A percentile compares a stretch with the other conserved stretches of the same genome.
Evolutionary conservation across 2,888 invertebrate genomes (phyloP).

Genomic region (Gari tellinella): DNA sequence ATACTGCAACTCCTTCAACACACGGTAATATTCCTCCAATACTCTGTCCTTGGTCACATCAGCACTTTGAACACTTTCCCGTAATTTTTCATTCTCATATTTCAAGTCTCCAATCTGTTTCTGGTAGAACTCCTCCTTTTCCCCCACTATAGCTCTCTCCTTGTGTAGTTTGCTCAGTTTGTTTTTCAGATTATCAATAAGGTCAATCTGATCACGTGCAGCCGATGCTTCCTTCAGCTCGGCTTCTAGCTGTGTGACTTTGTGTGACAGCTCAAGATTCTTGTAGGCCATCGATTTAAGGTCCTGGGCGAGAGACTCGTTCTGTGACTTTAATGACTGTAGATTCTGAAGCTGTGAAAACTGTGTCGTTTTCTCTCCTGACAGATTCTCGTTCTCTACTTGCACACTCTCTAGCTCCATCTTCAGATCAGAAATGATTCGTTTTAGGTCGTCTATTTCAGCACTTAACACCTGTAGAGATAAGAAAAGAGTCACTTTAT

Average conservation of each 20-base stretch:
- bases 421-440: conserved; percentile 57
- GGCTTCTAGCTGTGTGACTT: conserved; percentile 65
- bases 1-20: conserved; percentile 66
- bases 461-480: conserved; percentile 52
- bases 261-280: conserved; percentile 72
- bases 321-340: conserved; percentile 57
- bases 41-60: conserved; percentile 72
- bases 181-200: conserved; percentile 70
- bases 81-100: conserved; percentile 65
- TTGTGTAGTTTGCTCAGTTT: conserved; percentile 67
- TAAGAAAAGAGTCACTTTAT: conserved; percentile 1
- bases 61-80: conserved; percentile 58
- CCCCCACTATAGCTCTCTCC: conserved; percentile 65
- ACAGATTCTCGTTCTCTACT: conserved; percentile 60
- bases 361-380: conserved; percentile 53
- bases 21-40: conserved; percentile 67
- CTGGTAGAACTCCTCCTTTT: conserved; percentile 68
- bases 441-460: conserved; percentile 61
- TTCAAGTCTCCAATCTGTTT: conserved; percentile 63
- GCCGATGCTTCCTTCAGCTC: conserved; percentile 64
- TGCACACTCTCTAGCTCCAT: conserved; percentile 62
- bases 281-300: conserved; percentile 72
- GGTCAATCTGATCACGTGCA: conserved; percentile 65
- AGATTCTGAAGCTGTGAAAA: conserved; percentile 65
- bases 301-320: conserved; percentile 68